A percentile compares a stretch with the other conserved stretches of the same genome.
Evolutionary conservation across 2,113 vertebrate genomes (phyloP).

Genomic region (Myanophis thanlyinensis): DNA sequence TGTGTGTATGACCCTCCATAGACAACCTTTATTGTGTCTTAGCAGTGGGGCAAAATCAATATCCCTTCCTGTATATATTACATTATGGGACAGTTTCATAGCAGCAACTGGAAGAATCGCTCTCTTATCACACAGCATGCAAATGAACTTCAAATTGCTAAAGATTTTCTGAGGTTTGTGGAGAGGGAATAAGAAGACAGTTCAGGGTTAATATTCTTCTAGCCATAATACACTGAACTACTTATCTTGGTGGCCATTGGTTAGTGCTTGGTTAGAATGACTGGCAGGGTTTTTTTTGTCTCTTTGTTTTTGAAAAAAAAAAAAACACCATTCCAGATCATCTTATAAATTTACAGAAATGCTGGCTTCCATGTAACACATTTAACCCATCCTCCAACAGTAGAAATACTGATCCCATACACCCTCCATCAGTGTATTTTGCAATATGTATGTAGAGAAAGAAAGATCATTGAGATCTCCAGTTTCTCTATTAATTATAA

Average conservation of each 20-base stretch:
- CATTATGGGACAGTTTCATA: background rate
- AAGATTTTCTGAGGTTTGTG: background rate
- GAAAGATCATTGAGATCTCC: background rate
- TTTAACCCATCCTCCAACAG: too few species aligned
- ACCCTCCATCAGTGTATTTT: too few species aligned
- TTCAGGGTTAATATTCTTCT: background rate
- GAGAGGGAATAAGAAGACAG: background rate
- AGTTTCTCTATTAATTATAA: background rate
- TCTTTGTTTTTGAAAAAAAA: too few species aligned
- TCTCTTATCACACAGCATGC: background rate
- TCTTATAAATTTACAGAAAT: background rate
- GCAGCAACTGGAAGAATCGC: background rate
- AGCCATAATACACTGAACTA: too few species aligned
- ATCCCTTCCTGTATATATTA: background rate
- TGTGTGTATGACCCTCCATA: background rate
- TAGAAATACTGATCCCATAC: too few species aligned
- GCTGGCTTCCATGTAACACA: too few species aligned
- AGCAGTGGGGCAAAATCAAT: background rate
- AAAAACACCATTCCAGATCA: background rate
- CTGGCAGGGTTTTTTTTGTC: background rate
- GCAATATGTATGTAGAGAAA: too few species aligned
- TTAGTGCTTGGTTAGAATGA: background rate
- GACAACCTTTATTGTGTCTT: background rate
- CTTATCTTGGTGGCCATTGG: background rate
- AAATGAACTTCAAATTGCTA: background rate